Base-by-base conservation (phyloP, 2,797 vertebrate genomes). In the Morus bassanus region DNA sequence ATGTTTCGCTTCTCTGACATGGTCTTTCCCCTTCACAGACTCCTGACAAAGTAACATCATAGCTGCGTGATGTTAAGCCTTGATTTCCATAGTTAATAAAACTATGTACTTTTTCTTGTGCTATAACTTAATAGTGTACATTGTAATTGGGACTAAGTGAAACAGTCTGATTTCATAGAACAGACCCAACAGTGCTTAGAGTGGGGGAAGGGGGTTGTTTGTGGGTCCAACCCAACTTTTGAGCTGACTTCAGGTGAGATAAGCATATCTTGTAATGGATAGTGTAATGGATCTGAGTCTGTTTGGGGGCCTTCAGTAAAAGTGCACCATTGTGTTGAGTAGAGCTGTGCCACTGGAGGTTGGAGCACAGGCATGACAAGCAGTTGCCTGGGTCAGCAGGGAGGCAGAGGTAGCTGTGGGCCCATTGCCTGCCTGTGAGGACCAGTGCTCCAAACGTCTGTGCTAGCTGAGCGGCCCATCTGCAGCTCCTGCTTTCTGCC, bases 361-460 rank as follows among this genome's bases (percentile, higher is more conserved):
- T 0, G 0, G 41, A 33, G 33, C 1, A 0, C 10, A 51, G 43
- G 24, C 37, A 23, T 3, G 22, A 35, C 7, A 5, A 50, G 30
- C 60, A 31, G 30, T 23, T 76, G 27, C 33, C 6, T 0, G 1
- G 28, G 25, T 2, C 0, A n/a, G 46, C 31, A 14, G 57, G 13
- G n/a, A 31, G 27, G 5, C 7, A 5, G 35, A 22, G 27, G 39
- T 60, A 25, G 18, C 43, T 39, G 10, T 1, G 15, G 17, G 28
- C 56, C 8, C 13, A 11, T 13, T 10, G 35, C 21, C 31, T 54
- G 18, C 45, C 56, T 23, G 9, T 15, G 3, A 35, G 27, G 11
- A 33, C 13, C 0, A 0, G 7, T 31, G 45, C 17, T 35, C 24
- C 56, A 45, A 50, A 65, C 0, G 0, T 31, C 67, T 48, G 28